Percentiles rank a stretch among this genome's conserved stretches.
Conservation (phyloP, 2,888 invertebrate species). For the Ceraclea dissimilis region DNA sequence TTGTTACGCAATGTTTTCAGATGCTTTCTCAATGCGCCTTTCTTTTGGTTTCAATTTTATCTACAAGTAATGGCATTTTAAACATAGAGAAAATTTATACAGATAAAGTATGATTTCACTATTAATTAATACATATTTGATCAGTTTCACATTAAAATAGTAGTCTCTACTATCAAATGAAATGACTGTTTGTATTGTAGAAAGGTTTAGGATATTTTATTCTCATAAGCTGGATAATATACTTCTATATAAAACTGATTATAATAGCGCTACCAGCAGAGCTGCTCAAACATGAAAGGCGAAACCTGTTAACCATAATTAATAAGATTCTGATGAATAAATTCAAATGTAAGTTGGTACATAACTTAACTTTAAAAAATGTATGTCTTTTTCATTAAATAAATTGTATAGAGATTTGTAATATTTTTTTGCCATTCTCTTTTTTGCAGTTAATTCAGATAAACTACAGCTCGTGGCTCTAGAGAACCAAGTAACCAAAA, state of each 20-base stretch:
- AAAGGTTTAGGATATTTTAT: background rate
- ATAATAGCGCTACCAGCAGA: background rate
- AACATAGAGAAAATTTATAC: background rate
- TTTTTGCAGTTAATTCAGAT: background rate
- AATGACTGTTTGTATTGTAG: too few relatives aligned
- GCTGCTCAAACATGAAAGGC: background rate
- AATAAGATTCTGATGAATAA: background rate
- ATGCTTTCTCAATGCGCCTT: too few relatives aligned
- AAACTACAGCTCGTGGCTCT: background rate
- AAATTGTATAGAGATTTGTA: too few relatives aligned
- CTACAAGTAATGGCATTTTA: background rate
- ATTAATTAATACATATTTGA: too few relatives aligned
- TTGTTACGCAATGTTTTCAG: too few relatives aligned
- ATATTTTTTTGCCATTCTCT: too few relatives aligned
- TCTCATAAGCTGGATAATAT: background rate
- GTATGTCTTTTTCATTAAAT: background rate
- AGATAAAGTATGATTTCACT: background rate
- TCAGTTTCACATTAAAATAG: too few relatives aligned
- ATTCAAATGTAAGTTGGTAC: background rate
- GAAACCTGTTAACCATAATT: background rate
- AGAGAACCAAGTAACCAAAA: background rate
- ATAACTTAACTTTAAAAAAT: background rate
- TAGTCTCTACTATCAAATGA: too few relatives aligned
- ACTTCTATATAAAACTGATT: background rate
- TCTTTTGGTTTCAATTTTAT: background rate